A percentile compares a stretch with the other conserved stretches of the same genome.
Conservation (phyloP, 2,797 vertebrate genomes). For the Eurystomus glaucurus region DNA sequence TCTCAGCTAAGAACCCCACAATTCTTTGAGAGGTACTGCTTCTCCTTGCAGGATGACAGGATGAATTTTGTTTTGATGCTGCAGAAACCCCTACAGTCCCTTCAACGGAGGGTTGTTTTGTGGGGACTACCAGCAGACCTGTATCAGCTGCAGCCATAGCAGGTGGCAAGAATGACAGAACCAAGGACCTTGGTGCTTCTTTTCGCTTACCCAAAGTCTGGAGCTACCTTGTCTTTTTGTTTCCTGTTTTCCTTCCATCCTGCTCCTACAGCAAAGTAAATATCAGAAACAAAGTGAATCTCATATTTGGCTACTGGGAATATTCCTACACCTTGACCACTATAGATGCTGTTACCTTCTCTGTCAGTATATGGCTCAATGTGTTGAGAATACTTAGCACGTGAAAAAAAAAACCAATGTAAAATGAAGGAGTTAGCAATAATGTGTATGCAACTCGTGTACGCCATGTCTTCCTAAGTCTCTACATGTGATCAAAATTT, state of each 20-base stretch:
- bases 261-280: neutral
- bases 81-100: neutral
- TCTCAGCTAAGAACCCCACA: neutral
- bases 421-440: neutral
- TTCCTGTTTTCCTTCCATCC: neutral
- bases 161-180: neutral
- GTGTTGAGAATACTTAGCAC: neutral
- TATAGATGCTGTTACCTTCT: neutral
- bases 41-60: neutral
- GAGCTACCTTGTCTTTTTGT: neutral
- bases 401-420: neutral
- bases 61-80: neutral
- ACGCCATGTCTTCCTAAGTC: neutral
- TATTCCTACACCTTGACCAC: neutral
- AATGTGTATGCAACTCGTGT: neutral
- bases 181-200: neutral
- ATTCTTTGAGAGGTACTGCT: neutral
- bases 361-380: neutral
- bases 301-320: neutral
- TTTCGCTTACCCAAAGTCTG: neutral
- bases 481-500: neutral
- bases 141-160: neutral
- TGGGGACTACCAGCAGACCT: neutral
- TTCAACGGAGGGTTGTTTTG: fast-evolving
- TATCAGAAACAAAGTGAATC: neutral